Base-by-base conservation (phyloP, 2,113 vertebrate species). In the Petromus typicus region DNA sequence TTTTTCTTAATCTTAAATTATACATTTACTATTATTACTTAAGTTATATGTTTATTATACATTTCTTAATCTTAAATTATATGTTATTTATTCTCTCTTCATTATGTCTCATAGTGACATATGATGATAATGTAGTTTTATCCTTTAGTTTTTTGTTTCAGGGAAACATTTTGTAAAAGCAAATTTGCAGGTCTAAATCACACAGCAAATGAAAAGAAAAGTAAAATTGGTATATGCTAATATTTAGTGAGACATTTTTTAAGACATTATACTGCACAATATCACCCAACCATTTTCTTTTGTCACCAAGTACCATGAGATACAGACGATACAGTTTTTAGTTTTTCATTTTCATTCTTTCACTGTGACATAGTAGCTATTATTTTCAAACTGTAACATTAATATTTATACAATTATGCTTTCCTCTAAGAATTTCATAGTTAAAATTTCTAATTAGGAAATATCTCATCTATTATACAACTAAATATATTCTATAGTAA, bases 241-340 rank as follows among this genome's bases (percentile, higher is more conserved):
- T 43, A 92, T 13, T 14, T 43, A 45, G 16, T 73, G 23, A 10
- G 67, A 71, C 17, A 8, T n/a, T 11, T 88, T 89, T 67, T 69
- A 61, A 32, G 56, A 37, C 75, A 14, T 22, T 7, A 66, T 64
- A 45, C 1, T 67, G 4, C 20, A 95, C 71, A 75, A 43, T 57
- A 78, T 71, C 54, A 37, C 79, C 20, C 48, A 89, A 78, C 82
- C 48, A 86, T 37, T 75, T 78, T 84, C 92, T 40, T 92, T 86
- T 86, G 32, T 78, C 8, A 45, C 18, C 81, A 89, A 76, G 30
- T 67, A 81, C 34, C 13, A 37, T 56, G 30, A 95, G 89, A 8
- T 76, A 25, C 3, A 91, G 2, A 89, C 7, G 7, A 82, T 71
- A 45, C 2, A 86, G 5, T 73, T 13, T 81, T 13, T 82, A 78